These are phyloP conservation scores for Caranx melampygus DNA, from an alignment of 2,113 vertebrate species.

Conservation along the genomic window DNA sequence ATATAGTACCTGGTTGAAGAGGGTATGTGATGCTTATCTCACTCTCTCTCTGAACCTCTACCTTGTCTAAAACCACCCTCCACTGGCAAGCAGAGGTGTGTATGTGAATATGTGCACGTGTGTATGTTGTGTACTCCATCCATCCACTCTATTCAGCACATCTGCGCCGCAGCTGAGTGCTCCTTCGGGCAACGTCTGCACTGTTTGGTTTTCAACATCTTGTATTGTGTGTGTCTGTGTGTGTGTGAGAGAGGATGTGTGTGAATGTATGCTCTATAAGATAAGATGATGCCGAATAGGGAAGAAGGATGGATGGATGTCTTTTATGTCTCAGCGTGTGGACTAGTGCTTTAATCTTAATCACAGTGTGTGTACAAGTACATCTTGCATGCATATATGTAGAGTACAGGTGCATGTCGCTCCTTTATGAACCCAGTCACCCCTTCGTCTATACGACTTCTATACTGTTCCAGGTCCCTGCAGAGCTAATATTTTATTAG, in stretches of 20 bases:
- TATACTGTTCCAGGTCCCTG: slow-evolving; percentile 10
- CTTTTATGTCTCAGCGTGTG: slow-evolving; percentile 53
- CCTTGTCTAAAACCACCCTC: slow-evolving; percentile 37
- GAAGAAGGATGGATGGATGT: slow-evolving; percentile 39
- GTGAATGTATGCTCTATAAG: slow-evolving; percentile 56
- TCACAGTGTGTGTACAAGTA: slow-evolving; percentile 7
- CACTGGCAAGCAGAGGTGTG: slow-evolving; percentile 22
- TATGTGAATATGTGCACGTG: slow-evolving; percentile 48
- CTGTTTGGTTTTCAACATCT: slow-evolving; percentile 75
- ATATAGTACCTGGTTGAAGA: slow-evolving; percentile 42
- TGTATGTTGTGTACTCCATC: slow-evolving; percentile 53
- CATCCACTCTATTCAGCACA: slow-evolving; percentile 69
- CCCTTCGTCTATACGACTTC: slow-evolving; percentile 14
- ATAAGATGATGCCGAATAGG: slow-evolving; percentile 53
- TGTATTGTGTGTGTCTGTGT: slow-evolving; percentile 55
- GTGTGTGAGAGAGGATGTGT: slow-evolving; percentile 36
- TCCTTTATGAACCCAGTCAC: slow-evolving; percentile 48
- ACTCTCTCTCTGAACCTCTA: slow-evolving; percentile 37
- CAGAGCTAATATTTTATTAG: slow-evolving; percentile 55
- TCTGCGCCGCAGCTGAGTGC: slow-evolving; percentile 81
- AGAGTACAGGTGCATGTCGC: slow-evolving; percentile 48
- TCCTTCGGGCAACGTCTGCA: slow-evolving; percentile 73
- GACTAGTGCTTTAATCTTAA: slow-evolving; percentile 12
- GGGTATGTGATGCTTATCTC: slow-evolving; percentile 41
- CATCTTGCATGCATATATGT: slow-evolving; percentile 20